phyloP scores from a whole-genome alignment of 2,797 vertebrate species.

The Chloroceryle amazona region DNA sequence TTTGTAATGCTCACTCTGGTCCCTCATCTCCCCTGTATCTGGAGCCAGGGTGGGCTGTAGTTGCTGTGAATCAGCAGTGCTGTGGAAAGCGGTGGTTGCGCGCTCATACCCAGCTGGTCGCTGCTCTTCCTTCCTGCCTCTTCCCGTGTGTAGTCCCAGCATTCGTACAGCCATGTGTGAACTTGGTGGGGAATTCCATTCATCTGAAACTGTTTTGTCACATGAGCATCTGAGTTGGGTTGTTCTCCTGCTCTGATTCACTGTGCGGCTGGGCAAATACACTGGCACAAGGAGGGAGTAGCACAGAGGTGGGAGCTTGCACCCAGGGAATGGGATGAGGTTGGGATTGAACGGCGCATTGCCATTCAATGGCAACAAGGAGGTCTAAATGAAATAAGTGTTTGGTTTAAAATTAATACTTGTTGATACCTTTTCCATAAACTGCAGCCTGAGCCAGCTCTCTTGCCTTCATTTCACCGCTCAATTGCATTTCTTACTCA shows the following conservation, averaged over 20 bases:
- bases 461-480: constrained; percentile 8
- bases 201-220: not conserved
- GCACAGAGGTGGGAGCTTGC: not conserved
- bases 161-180: not conserved
- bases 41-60: not conserved
- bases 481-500: not conserved
- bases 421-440: not conserved
- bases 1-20: not conserved
- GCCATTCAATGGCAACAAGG: not conserved
- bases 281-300: not conserved
- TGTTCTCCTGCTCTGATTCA: not conserved
- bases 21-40: not conserved
- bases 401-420: not conserved
- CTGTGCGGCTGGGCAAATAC: not conserved
- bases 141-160: not conserved
- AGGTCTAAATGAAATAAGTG: not conserved
- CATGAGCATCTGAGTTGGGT: not conserved
- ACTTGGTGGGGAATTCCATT: not conserved
- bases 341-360: not conserved
- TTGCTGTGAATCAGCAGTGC: accelerated
- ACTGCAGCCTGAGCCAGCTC: not conserved
- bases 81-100: not conserved
- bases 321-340: not conserved
- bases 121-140: not conserved
- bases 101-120: accelerated